These are phyloP conservation scores for Urocynchramus pylzowi DNA, from an alignment of 2,113 vertebrate species.

Conservation along the genomic window DNA sequence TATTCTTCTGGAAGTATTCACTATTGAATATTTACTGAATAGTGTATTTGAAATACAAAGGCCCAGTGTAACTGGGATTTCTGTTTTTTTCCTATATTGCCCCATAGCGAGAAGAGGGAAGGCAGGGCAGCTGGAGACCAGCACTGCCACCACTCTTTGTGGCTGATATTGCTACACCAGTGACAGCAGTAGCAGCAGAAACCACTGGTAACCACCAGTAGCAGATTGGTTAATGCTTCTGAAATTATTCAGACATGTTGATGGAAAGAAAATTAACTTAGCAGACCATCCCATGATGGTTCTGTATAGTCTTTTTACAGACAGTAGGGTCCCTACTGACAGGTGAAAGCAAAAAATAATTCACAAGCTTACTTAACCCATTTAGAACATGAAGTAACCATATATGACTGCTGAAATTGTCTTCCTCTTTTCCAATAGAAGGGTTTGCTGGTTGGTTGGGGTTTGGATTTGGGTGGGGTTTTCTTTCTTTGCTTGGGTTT, in stretches of 20 bases:
- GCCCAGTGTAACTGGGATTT: background rate
- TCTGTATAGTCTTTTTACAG: background rate
- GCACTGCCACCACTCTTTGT: background rate
- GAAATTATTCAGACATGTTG: background rate
- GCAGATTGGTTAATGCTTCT: background rate
- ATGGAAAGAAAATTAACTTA: background rate
- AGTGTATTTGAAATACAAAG: background rate
- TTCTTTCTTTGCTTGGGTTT: background rate
- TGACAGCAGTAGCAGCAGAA: background rate
- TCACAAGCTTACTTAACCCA: background rate
- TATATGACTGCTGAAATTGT: background rate
- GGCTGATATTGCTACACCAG: background rate
- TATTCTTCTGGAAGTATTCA: background rate
- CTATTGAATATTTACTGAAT: background rate
- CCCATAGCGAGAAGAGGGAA: background rate
- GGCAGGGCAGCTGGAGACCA: background rate
- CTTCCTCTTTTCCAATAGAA: background rate
- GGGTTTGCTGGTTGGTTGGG: background rate
- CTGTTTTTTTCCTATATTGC: background rate
- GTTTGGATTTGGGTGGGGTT: background rate
- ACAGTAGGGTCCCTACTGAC: accelerated
- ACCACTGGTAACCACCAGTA: background rate
- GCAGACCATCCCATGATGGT: background rate
- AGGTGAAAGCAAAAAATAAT: background rate
- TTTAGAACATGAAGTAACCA: background rate